phyloP scores from a whole-genome alignment of 2,113 vertebrate species.

The Lagopus leucura region DNA sequence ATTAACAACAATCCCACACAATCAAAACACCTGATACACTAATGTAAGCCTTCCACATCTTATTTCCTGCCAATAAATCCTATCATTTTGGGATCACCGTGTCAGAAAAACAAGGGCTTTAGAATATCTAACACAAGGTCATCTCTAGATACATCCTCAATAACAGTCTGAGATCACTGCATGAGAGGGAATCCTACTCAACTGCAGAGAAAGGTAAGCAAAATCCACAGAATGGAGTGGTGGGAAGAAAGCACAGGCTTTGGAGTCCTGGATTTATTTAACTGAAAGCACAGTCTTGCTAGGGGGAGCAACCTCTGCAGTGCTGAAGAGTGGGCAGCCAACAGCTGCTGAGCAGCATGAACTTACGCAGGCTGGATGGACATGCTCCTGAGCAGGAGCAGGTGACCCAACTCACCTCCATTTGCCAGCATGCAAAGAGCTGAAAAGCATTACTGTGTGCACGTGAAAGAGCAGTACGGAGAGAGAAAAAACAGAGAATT shows the following conservation, averaged over 20 bases:
- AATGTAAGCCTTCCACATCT: not conserved
- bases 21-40: not conserved
- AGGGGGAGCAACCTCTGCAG: not conserved
- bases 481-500: not conserved
- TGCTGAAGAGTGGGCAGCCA: rapidly evolving
- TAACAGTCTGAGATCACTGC: not conserved
- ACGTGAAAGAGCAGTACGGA: not conserved
- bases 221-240: not conserved
- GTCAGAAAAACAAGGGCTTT: not conserved
- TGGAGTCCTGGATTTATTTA: not conserved
- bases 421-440: not conserved
- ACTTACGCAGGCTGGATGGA: not conserved
- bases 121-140: not conserved
- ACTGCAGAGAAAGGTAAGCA: not conserved
- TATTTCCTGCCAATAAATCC: not conserved
- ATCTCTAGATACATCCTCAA: not conserved
- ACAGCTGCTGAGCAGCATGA: not conserved
- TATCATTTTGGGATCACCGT: not conserved
- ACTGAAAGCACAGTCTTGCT: not conserved
- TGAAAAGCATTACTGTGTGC: not conserved
- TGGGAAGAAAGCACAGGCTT: not conserved
- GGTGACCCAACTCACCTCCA: not conserved
- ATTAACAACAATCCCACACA: not conserved
- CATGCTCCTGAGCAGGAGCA: not conserved
- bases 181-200: not conserved